phyloP scores from a whole-genome alignment of 2,888 invertebrate genomes.

The Tigriopus californicus region DNA sequence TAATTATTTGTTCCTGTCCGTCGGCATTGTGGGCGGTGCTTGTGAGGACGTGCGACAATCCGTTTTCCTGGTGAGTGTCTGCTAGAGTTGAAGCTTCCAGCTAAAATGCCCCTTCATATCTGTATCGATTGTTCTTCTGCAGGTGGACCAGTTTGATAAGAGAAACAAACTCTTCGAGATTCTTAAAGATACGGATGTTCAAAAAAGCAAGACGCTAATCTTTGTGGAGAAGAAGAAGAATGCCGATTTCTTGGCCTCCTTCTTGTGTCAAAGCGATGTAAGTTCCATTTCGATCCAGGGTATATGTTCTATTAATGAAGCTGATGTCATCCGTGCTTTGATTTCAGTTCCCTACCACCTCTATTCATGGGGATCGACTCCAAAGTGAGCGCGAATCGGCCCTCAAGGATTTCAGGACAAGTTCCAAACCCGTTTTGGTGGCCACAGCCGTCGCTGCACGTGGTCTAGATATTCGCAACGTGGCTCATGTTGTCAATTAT shows the following conservation, averaged over 20 bases:
- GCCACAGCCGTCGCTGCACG: constrained; percentile 89
- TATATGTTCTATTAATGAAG: too few relatives aligned
- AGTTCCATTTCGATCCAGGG: background rate
- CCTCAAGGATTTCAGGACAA: constrained; percentile 56
- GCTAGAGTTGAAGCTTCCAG: constrained; percentile 31
- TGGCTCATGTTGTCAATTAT: constrained; percentile 37
- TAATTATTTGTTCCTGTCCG: constrained; percentile 62
- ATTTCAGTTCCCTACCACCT: constrained; percentile 33
- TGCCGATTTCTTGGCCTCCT: constrained; percentile 72
- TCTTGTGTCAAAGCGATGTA: constrained; percentile 54
- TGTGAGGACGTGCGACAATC: constrained; percentile 72
- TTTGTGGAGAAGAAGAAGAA: constrained; percentile 79
- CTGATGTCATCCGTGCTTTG: background rate
- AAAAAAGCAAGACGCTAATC: constrained; percentile 35
- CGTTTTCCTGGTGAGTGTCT: constrained; percentile 34
- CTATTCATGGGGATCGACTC: constrained; percentile 51
- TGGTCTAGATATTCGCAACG: constrained; percentile 70
- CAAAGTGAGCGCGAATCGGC: constrained; percentile 55
- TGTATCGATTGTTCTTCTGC: constrained; percentile 17
- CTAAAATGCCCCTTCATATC: too few relatives aligned
- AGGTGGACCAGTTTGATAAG: constrained; percentile 45
- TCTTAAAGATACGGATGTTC: constrained; percentile 38
- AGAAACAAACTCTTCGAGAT: constrained; percentile 49
- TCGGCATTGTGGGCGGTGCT: constrained; percentile 83
- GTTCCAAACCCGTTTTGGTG: constrained; percentile 57